Evolutionary conservation across 1,140 invertebrate species (phyloP).

Genomic region (Pararge aegeria): DNA sequence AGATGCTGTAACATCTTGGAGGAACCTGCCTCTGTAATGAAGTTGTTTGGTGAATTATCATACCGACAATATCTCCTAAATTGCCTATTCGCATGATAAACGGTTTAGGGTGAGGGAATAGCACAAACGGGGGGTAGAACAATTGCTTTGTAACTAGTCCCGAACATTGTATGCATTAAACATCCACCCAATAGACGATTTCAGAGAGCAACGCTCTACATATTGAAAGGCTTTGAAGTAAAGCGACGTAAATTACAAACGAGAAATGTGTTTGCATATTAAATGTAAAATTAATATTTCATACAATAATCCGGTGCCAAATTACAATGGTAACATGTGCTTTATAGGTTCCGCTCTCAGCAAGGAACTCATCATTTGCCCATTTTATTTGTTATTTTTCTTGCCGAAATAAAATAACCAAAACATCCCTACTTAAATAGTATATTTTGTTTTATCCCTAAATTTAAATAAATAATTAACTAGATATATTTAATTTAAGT

Average conservation of each 20-base stretch:
- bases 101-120: conserved; percentile 7
- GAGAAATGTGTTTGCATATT: neutral
- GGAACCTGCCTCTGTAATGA: neutral
- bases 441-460: too few relatives aligned
- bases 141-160: conserved; percentile 31
- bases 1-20: neutral
- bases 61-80: neutral
- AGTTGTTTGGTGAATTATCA: conserved; percentile 6
- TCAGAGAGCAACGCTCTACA: conserved; percentile 5
- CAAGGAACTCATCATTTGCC: too few relatives aligned
- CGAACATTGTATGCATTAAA: conserved; percentile 18
- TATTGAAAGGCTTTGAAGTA: conserved; percentile 15
- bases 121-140: conserved; percentile 23
- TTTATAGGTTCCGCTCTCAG: too few relatives aligned
- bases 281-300: neutral
- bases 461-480: too few relatives aligned
- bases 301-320: neutral
- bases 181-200: conserved; percentile 22
- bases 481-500: too few relatives aligned
- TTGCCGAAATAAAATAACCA: too few relatives aligned
- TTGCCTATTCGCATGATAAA: conserved; percentile 16
- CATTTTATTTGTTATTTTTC: too few relatives aligned
- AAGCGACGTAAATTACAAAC: neutral
- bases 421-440: too few relatives aligned
- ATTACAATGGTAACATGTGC: too few relatives aligned